These are phyloP conservation scores for Neuroterus valhalla DNA, from an alignment of 1,140 invertebrate species.

Conservation along the genomic window DNA sequence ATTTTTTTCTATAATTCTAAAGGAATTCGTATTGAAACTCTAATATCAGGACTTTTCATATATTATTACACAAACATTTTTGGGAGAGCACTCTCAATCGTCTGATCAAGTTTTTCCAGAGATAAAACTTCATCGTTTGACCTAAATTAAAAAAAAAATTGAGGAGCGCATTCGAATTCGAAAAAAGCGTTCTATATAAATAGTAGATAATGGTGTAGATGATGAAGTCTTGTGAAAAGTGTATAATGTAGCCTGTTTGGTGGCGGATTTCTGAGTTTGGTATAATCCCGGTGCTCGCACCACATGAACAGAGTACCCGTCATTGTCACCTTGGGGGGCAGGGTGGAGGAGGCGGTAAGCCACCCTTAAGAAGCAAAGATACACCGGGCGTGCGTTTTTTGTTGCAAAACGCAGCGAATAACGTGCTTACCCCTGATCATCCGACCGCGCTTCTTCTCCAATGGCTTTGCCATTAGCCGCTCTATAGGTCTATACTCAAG, in stretches of 20 bases:
- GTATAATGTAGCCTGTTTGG: constrained; percentile 5
- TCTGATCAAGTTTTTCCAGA: no score
- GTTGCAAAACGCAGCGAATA: constrained; percentile 72
- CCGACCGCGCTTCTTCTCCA: constrained; percentile 63
- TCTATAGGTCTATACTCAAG: neutral
- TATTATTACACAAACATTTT: no score
- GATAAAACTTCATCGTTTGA: no score
- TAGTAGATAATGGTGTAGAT: neutral
- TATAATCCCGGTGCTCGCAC: constrained; percentile 33
- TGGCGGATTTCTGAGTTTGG: constrained; percentile 33
- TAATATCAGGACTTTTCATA: no score
- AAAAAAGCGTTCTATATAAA: neutral
- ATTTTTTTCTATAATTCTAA: no score
- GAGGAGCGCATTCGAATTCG: no score
- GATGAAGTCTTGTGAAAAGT: neutral
- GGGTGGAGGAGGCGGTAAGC: constrained; percentile 46
- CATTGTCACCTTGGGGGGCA: neutral
- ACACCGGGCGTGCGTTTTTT: constrained; percentile 52
- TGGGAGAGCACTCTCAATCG: no score
- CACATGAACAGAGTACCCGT: constrained; percentile 4
- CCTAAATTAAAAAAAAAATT: no score
- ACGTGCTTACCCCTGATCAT: constrained; percentile 74
- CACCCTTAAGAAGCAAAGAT: constrained; percentile 64
- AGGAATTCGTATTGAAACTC: no score
- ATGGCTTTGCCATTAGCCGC: constrained; percentile 45